phyloP scores from a whole-genome alignment of 1,140 invertebrate genomes.

The Drosophila guanche region DNA sequence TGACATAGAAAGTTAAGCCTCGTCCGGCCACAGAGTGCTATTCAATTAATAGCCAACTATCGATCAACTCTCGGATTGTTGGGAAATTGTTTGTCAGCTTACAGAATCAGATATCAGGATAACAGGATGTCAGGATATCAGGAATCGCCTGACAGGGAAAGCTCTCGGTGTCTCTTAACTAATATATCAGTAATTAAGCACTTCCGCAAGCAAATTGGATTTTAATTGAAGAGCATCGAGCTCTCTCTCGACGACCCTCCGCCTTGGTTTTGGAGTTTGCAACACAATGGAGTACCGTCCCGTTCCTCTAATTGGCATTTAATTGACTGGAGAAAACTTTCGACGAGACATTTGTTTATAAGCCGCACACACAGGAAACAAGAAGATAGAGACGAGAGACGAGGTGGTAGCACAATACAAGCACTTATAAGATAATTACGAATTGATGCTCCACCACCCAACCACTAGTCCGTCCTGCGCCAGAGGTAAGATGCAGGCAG shows the following conservation, averaged over 20 bases:
- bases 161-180: conserved; percentile 24
- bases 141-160: no score
- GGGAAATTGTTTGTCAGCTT: conserved; percentile 48
- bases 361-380: conserved; percentile 44
- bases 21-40: conserved; percentile 5
- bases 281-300: conserved; percentile 29
- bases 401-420: conserved; percentile 58
- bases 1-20: conserved; percentile 5
- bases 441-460: conserved; percentile 67
- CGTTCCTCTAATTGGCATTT: conserved; percentile 65
- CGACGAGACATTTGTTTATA: conserved; percentile 62
- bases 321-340: conserved; percentile 66
- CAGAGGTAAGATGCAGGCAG: background rate
- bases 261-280: conserved; percentile 5
- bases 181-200: conserved; percentile 53
- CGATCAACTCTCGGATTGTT: conserved; percentile 35
- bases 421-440: conserved; percentile 79
- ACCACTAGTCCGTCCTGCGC: no score
- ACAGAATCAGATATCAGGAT: conserved; percentile 40
- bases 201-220: conserved; percentile 54
- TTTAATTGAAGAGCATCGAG: conserved; percentile 56
- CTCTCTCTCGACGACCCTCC: conserved; percentile 2
- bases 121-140: no score
- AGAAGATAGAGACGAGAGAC: background rate
- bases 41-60: conserved; percentile 43